Evolutionary conservation across 2,113 vertebrate genomes (phyloP), one percentile per base, ranked within the genome.

Genomic region (Peucedramus taeniatus): DNA sequence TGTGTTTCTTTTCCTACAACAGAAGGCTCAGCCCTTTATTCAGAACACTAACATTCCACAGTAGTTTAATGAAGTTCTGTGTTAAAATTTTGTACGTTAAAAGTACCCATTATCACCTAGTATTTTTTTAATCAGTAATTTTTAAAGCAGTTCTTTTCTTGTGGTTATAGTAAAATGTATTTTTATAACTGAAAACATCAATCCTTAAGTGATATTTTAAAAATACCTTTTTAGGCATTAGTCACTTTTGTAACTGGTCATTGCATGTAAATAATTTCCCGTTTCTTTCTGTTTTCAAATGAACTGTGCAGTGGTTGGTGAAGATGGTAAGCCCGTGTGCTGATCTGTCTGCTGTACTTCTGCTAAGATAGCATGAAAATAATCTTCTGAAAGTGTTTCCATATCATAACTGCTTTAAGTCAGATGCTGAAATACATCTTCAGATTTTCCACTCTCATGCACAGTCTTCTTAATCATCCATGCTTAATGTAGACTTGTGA

Each of bases 321-420:
- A 99, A 99, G 98, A 98, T 98, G 99, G 99, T 99, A 99, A 99
- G 99, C 97, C 97, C 92, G 88, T 98, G 97, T 98, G 98, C 98
- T 97, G 97, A 97, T 98, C 95, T 98, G 91, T 98, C 97, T 98
- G 95, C 97, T 98, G 96, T 98, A 96, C 95, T 96, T 94, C 95
- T 89, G 75, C 96, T 96, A 69, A 89, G 92, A 94, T 91, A 97
- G 97, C 97, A 97, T 98, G 97, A 97, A 94, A 97, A 47, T 97
- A 95, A 94, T 91, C 74, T 96, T 49, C 87, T 96, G 95, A 93
- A 83, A 96, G 95, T 96, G 94, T 97, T 96, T 90, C 94, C 97
- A 96, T 97, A 71, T 68, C 96, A 96, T 96, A 97, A 93, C 96
- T 96, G 93, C 95, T 95, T 97, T 93, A 76, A 97, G 82, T 96